Evolutionary conservation across 2,888 invertebrate species (phyloP).

Genomic region (Pandemis corylana): DNA sequence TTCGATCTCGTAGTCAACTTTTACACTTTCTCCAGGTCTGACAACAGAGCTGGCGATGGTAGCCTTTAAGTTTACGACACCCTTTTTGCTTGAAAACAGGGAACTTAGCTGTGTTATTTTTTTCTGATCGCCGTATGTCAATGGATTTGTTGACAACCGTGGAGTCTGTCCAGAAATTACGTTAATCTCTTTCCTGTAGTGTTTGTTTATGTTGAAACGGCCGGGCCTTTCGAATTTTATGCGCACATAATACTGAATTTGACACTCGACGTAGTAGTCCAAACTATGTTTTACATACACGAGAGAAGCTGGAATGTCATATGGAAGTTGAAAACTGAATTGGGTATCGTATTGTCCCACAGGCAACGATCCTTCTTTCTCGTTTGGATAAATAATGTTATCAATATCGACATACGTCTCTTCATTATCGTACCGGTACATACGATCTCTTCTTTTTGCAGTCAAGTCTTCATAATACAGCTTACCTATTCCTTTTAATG

Average conservation of each 20-base stretch:
- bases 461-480: conserved; percentile 9
- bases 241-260: conserved; percentile 30
- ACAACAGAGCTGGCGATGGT: conserved; percentile 26
- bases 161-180: conserved; percentile 27
- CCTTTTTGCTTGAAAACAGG: conserved; percentile 37
- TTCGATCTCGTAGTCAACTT: conserved; percentile 33
- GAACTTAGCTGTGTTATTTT: conserved; percentile 28
- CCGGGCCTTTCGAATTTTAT: conserved; percentile 34
- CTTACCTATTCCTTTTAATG: conserved; percentile 32
- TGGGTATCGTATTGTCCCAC: conserved; percentile 27
- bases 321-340: conserved; percentile 27
- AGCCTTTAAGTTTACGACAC: conserved; percentile 34
- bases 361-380: conserved; percentile 11
- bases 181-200: conserved; percentile 31
- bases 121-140: conserved; percentile 27
- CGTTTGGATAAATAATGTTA: conserved; percentile 23
- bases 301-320: conserved; percentile 27
- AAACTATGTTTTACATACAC: conserved; percentile 17
- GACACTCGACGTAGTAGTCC: conserved; percentile 13
- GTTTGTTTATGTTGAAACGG: conserved; percentile 22
- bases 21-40: conserved; percentile 14
- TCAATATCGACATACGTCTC: conserved; percentile 25
- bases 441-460: conserved; percentile 10
- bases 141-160: conserved; percentile 22
- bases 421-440: conserved; percentile 1